A percentile compares a stretch with the other conserved stretches of the same genome.
phyloP scores from a whole-genome alignment of 2,888 invertebrate genomes.

The Cecidostiba fungosa region DNA sequence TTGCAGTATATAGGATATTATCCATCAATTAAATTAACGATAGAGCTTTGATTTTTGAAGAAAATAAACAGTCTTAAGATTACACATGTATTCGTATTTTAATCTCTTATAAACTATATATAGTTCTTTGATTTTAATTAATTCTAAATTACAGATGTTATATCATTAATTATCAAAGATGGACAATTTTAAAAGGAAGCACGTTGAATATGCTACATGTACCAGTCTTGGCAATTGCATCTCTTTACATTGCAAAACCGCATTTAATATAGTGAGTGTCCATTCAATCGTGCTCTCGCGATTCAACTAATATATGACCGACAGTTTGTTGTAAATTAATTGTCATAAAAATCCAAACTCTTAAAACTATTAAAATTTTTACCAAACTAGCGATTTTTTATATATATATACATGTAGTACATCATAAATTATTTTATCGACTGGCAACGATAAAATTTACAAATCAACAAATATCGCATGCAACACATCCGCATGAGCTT shows the following conservation, averaged over 20 bases:
- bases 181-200: conserved; percentile 33
- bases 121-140: conserved; percentile 5
- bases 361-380: not conserved
- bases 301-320: not conserved
- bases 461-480: not conserved
- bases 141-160: conserved; percentile 1
- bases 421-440: not conserved
- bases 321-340: not conserved
- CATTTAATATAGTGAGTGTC: not conserved
- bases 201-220: conserved; percentile 16
- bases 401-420: not conserved
- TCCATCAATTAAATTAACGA: conserved; percentile 4
- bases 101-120: conserved; percentile 22
- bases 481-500: not conserved
- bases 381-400: not conserved
- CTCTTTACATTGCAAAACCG: not conserved
- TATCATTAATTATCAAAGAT: conserved; percentile 17
- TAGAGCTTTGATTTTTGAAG: not conserved
- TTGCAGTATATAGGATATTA: conserved; percentile 3
- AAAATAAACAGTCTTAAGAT: conserved; percentile 25
- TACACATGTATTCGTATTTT: conserved; percentile 9
- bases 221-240: conserved; percentile 23
- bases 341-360: not conserved
- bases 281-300: not conserved
- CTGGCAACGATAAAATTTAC: not conserved